Conservation (phyloP, 2,797 vertebrate species). For the Manis javanica region DNA sequence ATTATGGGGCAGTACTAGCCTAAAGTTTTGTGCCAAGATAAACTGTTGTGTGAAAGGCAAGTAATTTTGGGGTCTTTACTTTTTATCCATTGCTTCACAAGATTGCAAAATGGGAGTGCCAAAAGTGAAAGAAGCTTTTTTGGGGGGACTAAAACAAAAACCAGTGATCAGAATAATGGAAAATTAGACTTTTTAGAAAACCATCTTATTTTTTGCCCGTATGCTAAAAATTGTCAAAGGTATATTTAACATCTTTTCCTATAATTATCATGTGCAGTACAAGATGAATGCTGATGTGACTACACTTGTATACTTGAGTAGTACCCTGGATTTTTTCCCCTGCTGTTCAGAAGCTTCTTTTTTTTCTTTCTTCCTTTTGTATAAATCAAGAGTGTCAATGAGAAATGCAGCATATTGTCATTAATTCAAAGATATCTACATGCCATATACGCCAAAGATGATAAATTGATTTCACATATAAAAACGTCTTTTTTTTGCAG, state of each 20-base stretch:
- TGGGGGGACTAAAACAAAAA: background rate
- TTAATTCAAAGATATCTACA: background rate
- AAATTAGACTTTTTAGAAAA: background rate
- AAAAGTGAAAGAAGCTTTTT: slow-evolving; percentile 1
- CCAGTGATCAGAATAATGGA: slow-evolving; percentile 28
- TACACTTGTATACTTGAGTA: background rate
- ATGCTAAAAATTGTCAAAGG: slow-evolving; percentile 13
- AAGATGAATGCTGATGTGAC: background rate
- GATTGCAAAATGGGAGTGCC: background rate
- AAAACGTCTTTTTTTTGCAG: background rate
- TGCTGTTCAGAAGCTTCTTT: slow-evolving; percentile 25
- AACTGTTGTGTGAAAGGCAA: background rate
- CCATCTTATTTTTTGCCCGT: background rate
- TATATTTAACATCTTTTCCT: slow-evolving; percentile 16
- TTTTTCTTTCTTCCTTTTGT: background rate
- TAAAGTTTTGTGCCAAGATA: background rate
- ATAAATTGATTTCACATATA: background rate
- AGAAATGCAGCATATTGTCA: background rate
- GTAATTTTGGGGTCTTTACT: background rate
- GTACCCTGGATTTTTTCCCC: background rate
- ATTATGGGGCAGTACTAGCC: background rate
- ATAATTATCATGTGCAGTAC: background rate
- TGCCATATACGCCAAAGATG: background rate
- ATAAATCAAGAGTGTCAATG: background rate
- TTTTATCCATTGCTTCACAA: background rate